Evolutionary conservation across 1,140 invertebrate genomes (phyloP).

Genomic region (Mya arenaria): DNA sequence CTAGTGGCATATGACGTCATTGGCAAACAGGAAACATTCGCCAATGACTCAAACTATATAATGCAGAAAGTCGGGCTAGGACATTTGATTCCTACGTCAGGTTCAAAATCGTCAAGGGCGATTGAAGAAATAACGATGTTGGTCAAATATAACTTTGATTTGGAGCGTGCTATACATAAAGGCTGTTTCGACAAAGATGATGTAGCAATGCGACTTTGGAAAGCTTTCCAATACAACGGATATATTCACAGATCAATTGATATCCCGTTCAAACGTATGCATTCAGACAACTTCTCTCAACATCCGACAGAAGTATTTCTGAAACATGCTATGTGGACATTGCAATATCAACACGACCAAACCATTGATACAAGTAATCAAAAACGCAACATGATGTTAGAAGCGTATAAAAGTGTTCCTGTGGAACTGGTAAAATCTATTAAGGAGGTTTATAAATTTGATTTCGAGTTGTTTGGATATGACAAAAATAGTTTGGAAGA

Average conservation of each 20-base stretch:
- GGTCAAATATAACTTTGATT: background rate
- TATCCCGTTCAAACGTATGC: background rate
- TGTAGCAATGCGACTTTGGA: background rate
- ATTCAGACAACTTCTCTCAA: background rate
- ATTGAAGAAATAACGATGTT: background rate
- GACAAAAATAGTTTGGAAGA: no score
- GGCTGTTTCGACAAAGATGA: background rate
- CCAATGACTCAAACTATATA: slow-evolving; percentile 52
- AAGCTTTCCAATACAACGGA: background rate
- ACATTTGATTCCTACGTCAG: background rate
- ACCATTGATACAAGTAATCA: background rate
- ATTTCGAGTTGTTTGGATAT: slow-evolving; percentile 15
- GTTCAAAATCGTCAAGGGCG: background rate
- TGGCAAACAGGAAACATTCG: slow-evolving; percentile 56
- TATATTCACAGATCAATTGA: background rate
- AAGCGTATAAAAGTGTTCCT: background rate
- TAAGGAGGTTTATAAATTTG: background rate
- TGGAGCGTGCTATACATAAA: background rate
- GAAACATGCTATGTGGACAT: background rate
- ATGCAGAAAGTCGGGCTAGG: slow-evolving; percentile 37
- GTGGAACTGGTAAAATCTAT: background rate
- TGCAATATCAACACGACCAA: background rate
- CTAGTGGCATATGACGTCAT: slow-evolving; percentile 59
- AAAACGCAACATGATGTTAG: background rate
- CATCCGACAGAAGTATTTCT: background rate